Base-by-base conservation (phyloP, 2,888 invertebrate species). In the Rotaria magnacalcarata region DNA sequence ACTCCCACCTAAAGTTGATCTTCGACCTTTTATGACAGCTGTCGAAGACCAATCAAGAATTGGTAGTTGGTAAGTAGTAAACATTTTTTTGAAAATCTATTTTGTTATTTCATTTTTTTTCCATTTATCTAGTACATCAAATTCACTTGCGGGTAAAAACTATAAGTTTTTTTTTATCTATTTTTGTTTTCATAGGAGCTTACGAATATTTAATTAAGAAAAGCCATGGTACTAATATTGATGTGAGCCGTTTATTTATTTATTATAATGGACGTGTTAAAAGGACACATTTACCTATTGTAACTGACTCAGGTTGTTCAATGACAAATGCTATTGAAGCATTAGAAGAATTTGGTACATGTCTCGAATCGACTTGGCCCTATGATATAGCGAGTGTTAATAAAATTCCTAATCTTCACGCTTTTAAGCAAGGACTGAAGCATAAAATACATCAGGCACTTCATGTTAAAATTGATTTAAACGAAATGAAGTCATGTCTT, bases 311-410 rank as follows among this genome's bases (percentile, higher is more conserved):
- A 19, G 58, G n/a, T n/a, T 60, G 60, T 27, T n/a, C n/a, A 2
- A 60, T 60, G 60, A 60, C 60, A 60, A 14, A n/a, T 24, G 60
- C 60, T 60, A 60, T 60, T n/a, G 60, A 60, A n/a, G 60, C 60
- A 60, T 60, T 60, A 27, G 60, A 19, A 60, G 60, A 60, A n/a
- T 60, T 11, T 60, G 60, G 60, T 60, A 27, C 60, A n/a, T 60
- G 60, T n/a, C 60, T 60, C 6, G 60, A 60, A 60, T 60, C 5
- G 7, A 11, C n/a, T 6, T 60, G 60, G 60, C 60, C n/a, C n/a
- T 60, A 60, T 27, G n/a, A 19, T 60, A 60, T 60, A 60, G 21
- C 60, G 4, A 16, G 14, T 11, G 60, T 60, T 60, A 60, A 60
- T 60, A 27, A 0, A 0, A 6, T 10, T n/a, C 60, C 60, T n/a